A percentile compares a stretch with the other conserved stretches of the same genome.
Conservation (phyloP, 2,113 vertebrate species). For the Neomonachus schauinslandi region DNA sequence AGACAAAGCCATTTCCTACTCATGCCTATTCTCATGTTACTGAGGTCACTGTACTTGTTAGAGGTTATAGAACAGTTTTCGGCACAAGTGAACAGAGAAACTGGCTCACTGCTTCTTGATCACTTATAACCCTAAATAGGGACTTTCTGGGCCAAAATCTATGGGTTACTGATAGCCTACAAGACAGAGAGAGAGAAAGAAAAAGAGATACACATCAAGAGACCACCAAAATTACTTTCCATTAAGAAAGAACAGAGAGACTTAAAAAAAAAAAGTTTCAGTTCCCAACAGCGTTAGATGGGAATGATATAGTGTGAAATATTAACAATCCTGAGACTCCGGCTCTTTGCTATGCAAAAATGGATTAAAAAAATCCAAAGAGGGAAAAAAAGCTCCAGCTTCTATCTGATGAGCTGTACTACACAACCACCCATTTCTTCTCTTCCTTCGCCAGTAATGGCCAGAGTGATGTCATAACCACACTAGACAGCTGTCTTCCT, state of each 20-base stretch:
- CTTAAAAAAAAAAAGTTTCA: not conserved
- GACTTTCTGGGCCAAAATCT: not conserved
- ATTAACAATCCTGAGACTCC: constrained; percentile 27
- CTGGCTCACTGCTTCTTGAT: not conserved
- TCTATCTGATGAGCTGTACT: not conserved
- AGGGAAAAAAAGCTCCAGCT: not conserved
- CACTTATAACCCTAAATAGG: not conserved
- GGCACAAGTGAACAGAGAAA: not conserved
- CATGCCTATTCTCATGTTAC: too few species aligned
- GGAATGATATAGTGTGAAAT: constrained; percentile 28
- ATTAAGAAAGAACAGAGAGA: constrained; percentile 26
- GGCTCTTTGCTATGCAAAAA: constrained; percentile 59
- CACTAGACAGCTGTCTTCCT: constrained; percentile 69
- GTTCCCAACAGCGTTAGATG: not conserved
- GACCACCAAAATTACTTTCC: not conserved
- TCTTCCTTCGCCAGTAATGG: constrained; percentile 61
- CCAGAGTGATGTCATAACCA: constrained; percentile 56
- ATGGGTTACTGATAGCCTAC: not conserved
- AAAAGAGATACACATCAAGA: not conserved
- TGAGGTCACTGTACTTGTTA: not conserved
- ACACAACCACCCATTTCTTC: not conserved
- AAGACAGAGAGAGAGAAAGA: not conserved
- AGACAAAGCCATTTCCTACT: not conserved
- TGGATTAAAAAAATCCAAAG: not conserved
- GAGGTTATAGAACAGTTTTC: accelerated